Percentiles rank a stretch among this genome's conserved stretches.
phyloP scores from a whole-genome alignment of 2,113 vertebrate species.

The Acrocephalus arundinaceus region DNA sequence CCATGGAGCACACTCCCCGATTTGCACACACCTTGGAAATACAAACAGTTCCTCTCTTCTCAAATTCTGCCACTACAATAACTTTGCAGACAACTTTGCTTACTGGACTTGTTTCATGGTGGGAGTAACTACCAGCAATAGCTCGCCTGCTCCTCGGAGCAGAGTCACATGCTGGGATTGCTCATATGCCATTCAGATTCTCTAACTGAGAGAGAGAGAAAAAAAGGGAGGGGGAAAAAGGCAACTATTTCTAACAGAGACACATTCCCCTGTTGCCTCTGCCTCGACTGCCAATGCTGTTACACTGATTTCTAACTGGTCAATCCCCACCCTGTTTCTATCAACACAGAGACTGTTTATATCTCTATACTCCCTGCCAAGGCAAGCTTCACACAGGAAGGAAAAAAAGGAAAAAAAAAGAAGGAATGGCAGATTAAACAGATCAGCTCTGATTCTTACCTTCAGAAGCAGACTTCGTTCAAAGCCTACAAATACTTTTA shows the following conservation, averaged over 20 bases:
- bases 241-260: neutral
- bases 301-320: neutral
- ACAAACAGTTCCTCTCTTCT: neutral
- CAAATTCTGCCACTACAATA: neutral
- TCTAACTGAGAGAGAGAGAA: neutral
- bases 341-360: neutral
- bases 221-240: neutral
- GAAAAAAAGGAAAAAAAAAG: neutral
- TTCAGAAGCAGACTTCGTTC: constrained; percentile 39
- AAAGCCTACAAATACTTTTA: constrained; percentile 43
- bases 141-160: neutral
- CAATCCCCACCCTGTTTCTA: neutral
- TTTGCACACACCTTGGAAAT: neutral
- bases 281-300: neutral
- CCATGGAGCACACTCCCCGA: rapidly evolving
- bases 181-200: neutral
- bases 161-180: constrained; percentile 44
- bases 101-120: neutral
- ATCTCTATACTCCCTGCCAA: neutral
- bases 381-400: neutral
- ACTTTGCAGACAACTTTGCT: neutral
- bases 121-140: constrained; percentile 29
- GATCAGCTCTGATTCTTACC: constrained; percentile 55
- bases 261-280: neutral
- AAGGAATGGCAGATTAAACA: constrained; percentile 34